Conservation (phyloP, 2,113 vertebrate genomes). For the Thalassarche chlororhynchos region DNA sequence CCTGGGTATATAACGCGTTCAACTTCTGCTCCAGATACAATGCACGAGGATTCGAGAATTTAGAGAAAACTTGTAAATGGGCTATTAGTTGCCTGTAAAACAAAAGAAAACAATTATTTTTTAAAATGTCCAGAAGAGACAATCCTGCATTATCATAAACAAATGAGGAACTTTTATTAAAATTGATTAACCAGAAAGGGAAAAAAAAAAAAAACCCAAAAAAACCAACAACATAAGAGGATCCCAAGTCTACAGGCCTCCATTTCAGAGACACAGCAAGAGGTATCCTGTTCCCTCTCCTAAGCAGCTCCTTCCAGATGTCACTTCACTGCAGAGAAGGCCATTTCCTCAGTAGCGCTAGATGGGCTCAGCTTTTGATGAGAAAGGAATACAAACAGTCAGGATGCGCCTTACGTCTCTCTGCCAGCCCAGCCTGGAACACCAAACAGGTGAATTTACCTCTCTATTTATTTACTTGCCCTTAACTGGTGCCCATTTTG, state of each 20-base stretch:
- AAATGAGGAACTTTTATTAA: background rate
- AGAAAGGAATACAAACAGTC: background rate
- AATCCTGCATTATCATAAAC: background rate
- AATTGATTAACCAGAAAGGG: background rate
- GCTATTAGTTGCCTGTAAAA: conserved; percentile 87
- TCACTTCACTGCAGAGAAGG: background rate
- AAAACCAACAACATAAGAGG: background rate
- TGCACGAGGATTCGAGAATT: conserved; percentile 91
- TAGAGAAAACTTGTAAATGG: conserved; percentile 92
- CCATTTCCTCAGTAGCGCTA: background rate
- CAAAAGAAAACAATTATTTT: background rate
- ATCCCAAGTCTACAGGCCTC: background rate
- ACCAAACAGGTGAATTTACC: background rate
- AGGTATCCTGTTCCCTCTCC: background rate
- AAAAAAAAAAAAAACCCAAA: background rate
- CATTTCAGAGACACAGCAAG: background rate
- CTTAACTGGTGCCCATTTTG: background rate
- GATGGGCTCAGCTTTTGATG: background rate
- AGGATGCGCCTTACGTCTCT: background rate
- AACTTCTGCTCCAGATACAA: conserved; percentile 90
- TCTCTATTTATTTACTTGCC: background rate
- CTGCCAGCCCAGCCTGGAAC: background rate
- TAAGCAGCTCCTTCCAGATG: background rate
- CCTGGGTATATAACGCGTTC: conserved; percentile 88
- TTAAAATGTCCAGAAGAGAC: background rate